Base-by-base conservation (phyloP, 2,888 invertebrate genomes). In the Sipha maydis region DNA sequence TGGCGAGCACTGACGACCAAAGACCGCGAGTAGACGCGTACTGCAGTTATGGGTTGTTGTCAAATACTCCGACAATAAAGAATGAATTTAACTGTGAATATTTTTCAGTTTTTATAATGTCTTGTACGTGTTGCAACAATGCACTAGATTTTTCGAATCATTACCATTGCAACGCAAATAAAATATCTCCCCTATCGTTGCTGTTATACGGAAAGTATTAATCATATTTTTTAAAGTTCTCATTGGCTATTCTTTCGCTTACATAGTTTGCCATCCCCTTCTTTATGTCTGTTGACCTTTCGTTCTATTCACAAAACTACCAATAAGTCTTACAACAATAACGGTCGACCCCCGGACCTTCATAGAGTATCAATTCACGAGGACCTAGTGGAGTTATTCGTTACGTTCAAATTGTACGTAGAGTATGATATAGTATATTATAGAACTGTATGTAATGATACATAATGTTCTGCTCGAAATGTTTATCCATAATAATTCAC, bases 261-360 rank as follows among this genome's bases (percentile, higher is more conserved):
- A 14, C 21, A 84, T 76, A 67, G 61, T 85, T 48, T 76, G 25
- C 56, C 54, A 56, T 56, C 56, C 76, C 76, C 76, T 48, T 48
- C 67, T 77, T 77, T 67, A 67, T 76, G 77, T 85, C 28, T 67
- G 84, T 85, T 85, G 84, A 85, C 84, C 84, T 85, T 85, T 85
- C 67, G 8, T 85, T 85, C 2, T 41, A 85, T 85, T 85, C 84
- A 85, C 76, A 76, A 31, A 84, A 77, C 76, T 85, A 31, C 76
- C 84, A 85, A 85, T 85, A 85, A 48, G 84, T 84, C 76, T 76
- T 77, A 67, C 28, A 67, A 85, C 31, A 85, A 83, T 69, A 85
- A 85, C 31, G 28, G 61, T 48, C 67, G 21, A 76, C 31, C 61
- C 61, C 31, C 76, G 76, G 76, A 67, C 76, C 61, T 25, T 41